Base-by-base conservation (phyloP, 2,113 vertebrate species). In the Illadopsis cleaveri region DNA sequence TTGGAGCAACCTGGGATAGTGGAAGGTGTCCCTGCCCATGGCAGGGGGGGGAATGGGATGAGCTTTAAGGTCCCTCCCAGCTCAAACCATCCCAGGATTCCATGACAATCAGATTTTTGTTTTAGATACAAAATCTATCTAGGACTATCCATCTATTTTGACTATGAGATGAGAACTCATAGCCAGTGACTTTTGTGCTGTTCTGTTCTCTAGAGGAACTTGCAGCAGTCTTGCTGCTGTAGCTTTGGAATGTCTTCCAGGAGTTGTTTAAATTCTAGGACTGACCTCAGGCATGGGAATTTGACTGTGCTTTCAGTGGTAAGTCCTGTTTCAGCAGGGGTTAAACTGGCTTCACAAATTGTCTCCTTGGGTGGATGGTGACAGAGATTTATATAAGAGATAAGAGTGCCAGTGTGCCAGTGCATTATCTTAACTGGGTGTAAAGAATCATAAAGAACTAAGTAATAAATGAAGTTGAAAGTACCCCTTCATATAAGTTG, bases 381-480 rank as follows among this genome's bases (percentile, higher is more conserved):
- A 15, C 82, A 73, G 51, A 64, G 70, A 79, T 89, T 60, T 78
- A 48, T 76, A 0, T 2, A 27, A 38, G 33, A 50, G 73, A 2
- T 42, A 28, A 91, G 3, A 12, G 27, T 86, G 68, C 73, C 54
- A 82, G 3, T 19, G 33, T 84, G 65, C 76, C 58, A 73, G 5
- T 35, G 38, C 30, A 12, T 79, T 65, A 70, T 79, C 78, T 56
- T 56, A 57, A 30, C 51, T 30, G 64, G n/a, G 64, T 71, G 35
- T 25, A 45, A 76, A 69, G 71, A 78, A 71, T 89, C 76, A 19
- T 60, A 38, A 93, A 88, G 69, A 75, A 20, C 19, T 37, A 30
- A 69, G 57, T 81, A 78, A 81, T 53, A 93, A 88, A 78, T 75
- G 85, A 83, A 71, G 51, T 66, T 90, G 40, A 60, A 92, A 81